Percentiles rank a stretch among this genome's conserved stretches.
These are phyloP conservation scores for Megamerina dolium DNA, from an alignment of 2,888 invertebrate genomes.

Conservation along the genomic window DNA sequence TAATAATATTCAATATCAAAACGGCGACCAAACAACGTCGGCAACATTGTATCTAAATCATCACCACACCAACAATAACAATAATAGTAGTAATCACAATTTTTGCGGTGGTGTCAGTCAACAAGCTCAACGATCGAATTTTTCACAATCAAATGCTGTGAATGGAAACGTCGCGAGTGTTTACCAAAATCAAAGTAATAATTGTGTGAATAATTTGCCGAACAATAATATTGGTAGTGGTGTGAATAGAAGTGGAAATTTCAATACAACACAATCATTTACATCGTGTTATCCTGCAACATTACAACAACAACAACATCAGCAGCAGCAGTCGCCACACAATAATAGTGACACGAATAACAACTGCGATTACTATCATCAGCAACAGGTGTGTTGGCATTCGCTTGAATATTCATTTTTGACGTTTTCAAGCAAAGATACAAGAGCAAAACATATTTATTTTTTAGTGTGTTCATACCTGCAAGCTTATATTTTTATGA, in stretches of 20 bases:
- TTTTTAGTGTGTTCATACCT: no score
- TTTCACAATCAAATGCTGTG: conserved; percentile 17
- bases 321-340: conserved; percentile 17
- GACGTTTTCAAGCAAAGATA: no score
- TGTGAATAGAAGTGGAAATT: neutral
- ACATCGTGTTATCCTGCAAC: conserved; percentile 8
- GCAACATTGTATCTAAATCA: conserved; percentile 29
- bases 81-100: no score
- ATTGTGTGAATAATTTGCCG: conserved; percentile 6
- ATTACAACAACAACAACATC: conserved; percentile 12
- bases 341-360: conserved; percentile 20
- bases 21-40: conserved; percentile 29
- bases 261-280: neutral
- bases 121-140: conserved; percentile 22
- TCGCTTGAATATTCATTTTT: neutral
- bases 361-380: conserved; percentile 25
- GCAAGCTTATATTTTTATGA: no score
- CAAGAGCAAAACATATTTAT: no score
- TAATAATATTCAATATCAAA: conserved; percentile 15
- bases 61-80: conserved; percentile 25
- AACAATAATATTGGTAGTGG: conserved; percentile 5
- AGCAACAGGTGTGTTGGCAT: conserved; percentile 43
- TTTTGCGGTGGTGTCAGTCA: no score
- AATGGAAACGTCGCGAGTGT: conserved; percentile 15
- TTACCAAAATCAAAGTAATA: neutral